Base-by-base conservation (phyloP, 2,888 invertebrate species). In the Magallana nippona region DNA sequence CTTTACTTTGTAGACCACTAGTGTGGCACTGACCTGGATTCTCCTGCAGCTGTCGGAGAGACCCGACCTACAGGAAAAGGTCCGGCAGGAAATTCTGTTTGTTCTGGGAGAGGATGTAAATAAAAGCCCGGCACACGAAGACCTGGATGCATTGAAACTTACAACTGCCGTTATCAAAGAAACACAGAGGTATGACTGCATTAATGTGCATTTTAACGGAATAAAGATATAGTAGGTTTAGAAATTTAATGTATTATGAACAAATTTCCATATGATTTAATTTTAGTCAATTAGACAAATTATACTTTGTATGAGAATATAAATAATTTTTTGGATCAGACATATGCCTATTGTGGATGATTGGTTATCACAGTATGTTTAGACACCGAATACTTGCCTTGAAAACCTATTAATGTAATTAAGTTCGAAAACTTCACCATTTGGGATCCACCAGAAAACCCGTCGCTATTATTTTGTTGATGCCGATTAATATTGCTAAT, bases 151-250 rank as follows among this genome's bases (percentile, higher is more conserved):
- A 82, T 84, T 93, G 63, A 85, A 88, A 19, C 92, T 90, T 82
- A 82, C 91, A 17, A 88, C 87, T 44, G 88, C 89, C 83, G 90
- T 91, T 19, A 89, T 93, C 71, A 92, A 91, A 79, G 93, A 93
- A 87, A 89, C 91, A 1, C 88, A 92, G 56, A 89, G 93, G 92
- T 92, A 44, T 44, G 44, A 44, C 8, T 44, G 44, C 8, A 44
- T 44, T 3, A 44, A 44, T 44, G 44, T 8, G 44, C 44, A 44
- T 44, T 44, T 44, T 44, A 44, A 44, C 8, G 44, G 44, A 44
- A 44, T 8, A 5, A 44, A 44, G 44, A 44, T 44, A 44, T 8
- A 44, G 8, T 44, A 44, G 5, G 5, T 44, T 8, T 44, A 44
- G 44, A 44, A 0, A 44, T 8, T 44, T 44, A 44, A 5, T 44